These are phyloP conservation scores for Mechanitis mazaeus DNA, from an alignment of 2,888 invertebrate species.

Conservation along the genomic window DNA sequence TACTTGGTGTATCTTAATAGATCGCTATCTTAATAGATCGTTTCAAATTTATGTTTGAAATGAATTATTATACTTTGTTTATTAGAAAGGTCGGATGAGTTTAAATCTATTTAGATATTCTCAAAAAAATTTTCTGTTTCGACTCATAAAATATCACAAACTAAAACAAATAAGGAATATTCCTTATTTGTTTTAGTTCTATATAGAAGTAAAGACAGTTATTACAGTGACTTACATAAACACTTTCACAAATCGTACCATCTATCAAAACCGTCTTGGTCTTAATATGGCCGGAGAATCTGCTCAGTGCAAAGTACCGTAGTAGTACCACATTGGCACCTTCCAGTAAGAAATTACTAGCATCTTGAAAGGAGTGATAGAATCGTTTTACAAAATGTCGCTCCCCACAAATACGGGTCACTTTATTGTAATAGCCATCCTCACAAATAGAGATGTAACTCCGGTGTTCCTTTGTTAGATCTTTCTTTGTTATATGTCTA, in stretches of 20 bases:
- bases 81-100: too few species aligned
- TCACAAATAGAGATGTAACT: constrained; percentile 75
- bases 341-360: constrained; percentile 77
- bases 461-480: constrained; percentile 67
- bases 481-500: constrained; percentile 64
- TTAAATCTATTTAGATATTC: too few species aligned
- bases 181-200: too few species aligned
- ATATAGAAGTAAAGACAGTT: neutral
- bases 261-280: constrained; percentile 76
- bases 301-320: constrained; percentile 75
- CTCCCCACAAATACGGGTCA: constrained; percentile 66
- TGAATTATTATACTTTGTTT: too few species aligned
- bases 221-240: constrained; percentile 71
- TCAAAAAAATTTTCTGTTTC: too few species aligned
- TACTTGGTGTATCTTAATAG: too few species aligned
- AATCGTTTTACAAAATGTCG: constrained; percentile 61
- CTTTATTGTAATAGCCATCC: constrained; percentile 74
- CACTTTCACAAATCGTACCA: constrained; percentile 76
- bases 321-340: constrained; percentile 78
- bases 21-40: too few species aligned
- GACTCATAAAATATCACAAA: neutral
- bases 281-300: constrained; percentile 73
- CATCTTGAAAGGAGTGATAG: constrained; percentile 68
- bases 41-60: too few species aligned
- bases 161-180: neutral